Evolutionary conservation across 2,888 invertebrate species (phyloP).

Genomic region (Pediacus dermestoides): DNA sequence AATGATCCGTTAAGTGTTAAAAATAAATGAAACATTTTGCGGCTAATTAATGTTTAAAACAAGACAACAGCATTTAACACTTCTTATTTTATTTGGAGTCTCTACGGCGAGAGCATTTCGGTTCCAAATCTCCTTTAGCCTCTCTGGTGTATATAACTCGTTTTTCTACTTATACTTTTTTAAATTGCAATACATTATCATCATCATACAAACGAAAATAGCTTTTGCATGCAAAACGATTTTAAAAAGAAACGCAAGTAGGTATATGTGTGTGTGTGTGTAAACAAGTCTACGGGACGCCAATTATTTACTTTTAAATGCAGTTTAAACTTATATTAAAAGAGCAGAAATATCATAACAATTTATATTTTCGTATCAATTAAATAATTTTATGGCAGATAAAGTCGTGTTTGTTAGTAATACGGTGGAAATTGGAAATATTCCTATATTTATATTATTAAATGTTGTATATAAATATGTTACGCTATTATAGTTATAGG

Average conservation of each 20-base stretch:
- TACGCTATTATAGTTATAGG: too few species aligned
- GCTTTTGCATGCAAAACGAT: conserved; percentile 7
- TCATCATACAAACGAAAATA: conserved; percentile 14
- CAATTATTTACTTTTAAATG: too few species aligned
- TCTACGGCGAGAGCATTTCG: conserved; percentile 14
- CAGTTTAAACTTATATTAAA: conserved; percentile 10
- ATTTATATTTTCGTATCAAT: conserved; percentile 9
- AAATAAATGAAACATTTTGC: conserved; percentile 11
- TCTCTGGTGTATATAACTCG: conserved; percentile 12
- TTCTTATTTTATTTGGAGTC: conserved; percentile 13
- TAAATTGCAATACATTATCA: conserved; percentile 16
- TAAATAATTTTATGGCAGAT: conserved; percentile 8
- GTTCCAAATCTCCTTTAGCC: too few species aligned
- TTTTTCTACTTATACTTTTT: conserved; percentile 10
- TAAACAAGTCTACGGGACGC: conserved; percentile 4
- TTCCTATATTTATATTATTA: conserved; percentile 1
- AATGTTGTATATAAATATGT: not conserved
- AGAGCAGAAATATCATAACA: conserved; percentile 5
- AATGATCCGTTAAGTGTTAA: too few species aligned
- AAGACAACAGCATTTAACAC: conserved; percentile 9
- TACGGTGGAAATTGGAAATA: too few species aligned
- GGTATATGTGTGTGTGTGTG: too few species aligned
- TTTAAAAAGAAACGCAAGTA: conserved; percentile 14
- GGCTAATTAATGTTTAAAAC: conserved; percentile 12
- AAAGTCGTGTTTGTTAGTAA: too few species aligned